Base-by-base conservation (phyloP, 2,797 vertebrate species). In the Myotis vivesi region DNA sequence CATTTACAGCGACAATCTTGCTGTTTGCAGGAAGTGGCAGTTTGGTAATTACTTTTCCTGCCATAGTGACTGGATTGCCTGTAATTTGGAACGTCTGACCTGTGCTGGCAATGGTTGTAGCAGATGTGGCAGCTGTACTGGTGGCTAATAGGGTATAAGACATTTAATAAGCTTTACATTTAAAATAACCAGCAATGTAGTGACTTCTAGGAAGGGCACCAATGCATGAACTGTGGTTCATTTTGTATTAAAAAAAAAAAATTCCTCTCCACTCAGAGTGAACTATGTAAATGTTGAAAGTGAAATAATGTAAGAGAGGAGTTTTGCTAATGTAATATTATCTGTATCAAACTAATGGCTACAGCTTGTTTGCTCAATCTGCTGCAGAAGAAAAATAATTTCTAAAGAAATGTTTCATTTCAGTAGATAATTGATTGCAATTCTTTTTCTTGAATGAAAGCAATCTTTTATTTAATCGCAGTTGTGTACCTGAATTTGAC, bases 81-180 rank as follows among this genome's bases (percentile, higher is more conserved):
- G 99, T 99, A 98, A 99, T 99, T 98, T 99, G 99, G 98, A 99
- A 99, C 95, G 99, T 99, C 98, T 99, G 99, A 94, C 99, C 99
- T 97, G 99, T 98, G 96, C 99, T 99, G 92, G 99, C 99, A 97
- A 98, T 98, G 97, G 98, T 98, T 98, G 99, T 98, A 97, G 99
- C 98, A 97, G 99, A 98, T 11, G 98, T 98, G 97, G 99, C 98
- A 98, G 99, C 99, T 87, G 99, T 98, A 97, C 98, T 99, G 97
- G 98, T 97, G 77, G 98, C 98, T 98, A 98, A 98, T 98, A 97
- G 99, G 99, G 98, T 96, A 99, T 98, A 98, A 98, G 97, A 97
- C 97, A 97, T 97, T 96, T 91, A 95, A 97, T 94, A 96, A 97
- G 84, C 97, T 97, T 97, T 91, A 97, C 80, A 93, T 94, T 91